These are phyloP conservation scores for Archocentrus centrarchus DNA, from an alignment of 2,113 vertebrate species.

Conservation along the genomic window DNA sequence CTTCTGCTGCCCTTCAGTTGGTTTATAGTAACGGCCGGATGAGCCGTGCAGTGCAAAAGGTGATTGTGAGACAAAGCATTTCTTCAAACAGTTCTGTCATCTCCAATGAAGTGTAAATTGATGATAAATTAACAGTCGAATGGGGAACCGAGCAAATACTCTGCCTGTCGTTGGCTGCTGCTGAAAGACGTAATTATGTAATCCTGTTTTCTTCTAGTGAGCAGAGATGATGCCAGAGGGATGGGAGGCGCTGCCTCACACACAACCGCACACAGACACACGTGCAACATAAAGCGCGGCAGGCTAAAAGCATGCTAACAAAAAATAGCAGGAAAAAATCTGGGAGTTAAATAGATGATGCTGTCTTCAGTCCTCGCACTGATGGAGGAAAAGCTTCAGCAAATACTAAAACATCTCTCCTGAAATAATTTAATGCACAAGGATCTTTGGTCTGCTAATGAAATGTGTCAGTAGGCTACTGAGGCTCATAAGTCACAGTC, in stretches of 20 bases:
- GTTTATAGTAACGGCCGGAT: fast-evolving
- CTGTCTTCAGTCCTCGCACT: background rate
- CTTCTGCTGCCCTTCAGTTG: background rate
- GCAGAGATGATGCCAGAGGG: constrained; percentile 50
- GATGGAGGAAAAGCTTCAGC: background rate
- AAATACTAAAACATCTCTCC: background rate
- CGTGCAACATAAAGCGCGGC: background rate
- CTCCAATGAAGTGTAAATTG: constrained; percentile 59
- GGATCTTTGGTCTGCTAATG: background rate
- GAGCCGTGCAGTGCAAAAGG: background rate
- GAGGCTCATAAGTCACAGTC: background rate
- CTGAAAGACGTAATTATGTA: constrained; percentile 77
- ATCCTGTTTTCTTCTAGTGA: constrained; percentile 67
- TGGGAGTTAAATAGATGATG: background rate
- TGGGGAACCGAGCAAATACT: background rate
- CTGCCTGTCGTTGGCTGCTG: constrained; percentile 39
- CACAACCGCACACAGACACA: background rate
- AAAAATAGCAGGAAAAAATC: constrained; percentile 7
- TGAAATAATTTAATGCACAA: background rate
- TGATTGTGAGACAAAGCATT: constrained; percentile 24
- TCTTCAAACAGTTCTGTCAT: constrained; percentile 42
- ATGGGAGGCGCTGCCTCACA: constrained; percentile 14
- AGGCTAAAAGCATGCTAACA: constrained; percentile 31
- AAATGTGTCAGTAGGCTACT: background rate
- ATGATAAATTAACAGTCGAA: constrained; percentile 46